Evolutionary conservation across 1,140 invertebrate species (phyloP), one percentile per base, ranked within the genome.

Genomic region (Pygmarrhopalites habei): DNA sequence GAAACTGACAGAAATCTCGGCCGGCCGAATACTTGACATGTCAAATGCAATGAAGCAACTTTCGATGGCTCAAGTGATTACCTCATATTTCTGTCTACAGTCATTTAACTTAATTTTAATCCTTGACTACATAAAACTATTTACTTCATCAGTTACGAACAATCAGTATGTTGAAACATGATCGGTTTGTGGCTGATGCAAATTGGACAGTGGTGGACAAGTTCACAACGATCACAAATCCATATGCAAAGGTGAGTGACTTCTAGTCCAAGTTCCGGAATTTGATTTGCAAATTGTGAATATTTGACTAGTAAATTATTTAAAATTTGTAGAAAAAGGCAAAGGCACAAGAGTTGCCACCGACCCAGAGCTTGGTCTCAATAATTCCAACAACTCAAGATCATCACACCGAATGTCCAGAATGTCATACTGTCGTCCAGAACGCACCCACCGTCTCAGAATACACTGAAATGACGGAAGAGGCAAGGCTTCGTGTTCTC

Each of bases 1-100:
- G 30, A 77, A 77, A 19, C 73, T 79, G 71, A 77, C 73, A 58
- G 73, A 75, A 25, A 62, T 78, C 1, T 77, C 77, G 0, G 65
- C 73, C 4, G 73, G 74, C n/a, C 74, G 75, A 43, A 65, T 74
- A 30, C 72, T 74, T 62, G 73, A 76, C 21, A 79, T 79, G 78
- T 71, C 71, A 1, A 75, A 72, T 51, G 77, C 77, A 2, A 69
- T 78, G 1, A 63, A 68, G 21, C 71, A 73, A 56, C 49, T 79
- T 51, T 59, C 39, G 5, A 57, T 46, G 2, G 61, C 69, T 10
- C 55, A 64, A 49, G 19, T 43, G 15, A 60, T n/a, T n/a, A n/a
- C n/a, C n/a, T n/a, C n/a, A n/a, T n/a, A n/a, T n/a, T n/a, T n/a
- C n/a, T n/a, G n/a, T n/a, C n/a, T n/a, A n/a, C n/a, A n/a, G n/a